These are phyloP conservation scores for Eciton burchellii DNA, from an alignment of 1,140 invertebrate species.

Conservation along the genomic window DNA sequence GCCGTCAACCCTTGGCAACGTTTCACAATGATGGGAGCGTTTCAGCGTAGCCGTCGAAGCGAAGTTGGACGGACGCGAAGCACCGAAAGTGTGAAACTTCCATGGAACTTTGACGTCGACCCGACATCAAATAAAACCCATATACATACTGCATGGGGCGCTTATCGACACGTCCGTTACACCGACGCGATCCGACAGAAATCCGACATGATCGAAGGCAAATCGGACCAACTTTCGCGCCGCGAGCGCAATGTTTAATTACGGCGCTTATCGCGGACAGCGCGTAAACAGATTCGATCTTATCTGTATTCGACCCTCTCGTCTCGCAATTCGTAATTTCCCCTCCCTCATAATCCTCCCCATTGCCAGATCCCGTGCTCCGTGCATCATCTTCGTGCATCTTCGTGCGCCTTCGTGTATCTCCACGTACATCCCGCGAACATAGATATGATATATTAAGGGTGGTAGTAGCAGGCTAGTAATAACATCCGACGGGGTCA, in stretches of 20 bases:
- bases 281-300: neutral
- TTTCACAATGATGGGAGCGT: slow-evolving; percentile 66
- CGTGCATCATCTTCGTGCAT: neutral
- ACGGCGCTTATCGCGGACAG: neutral
- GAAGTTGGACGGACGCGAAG: slow-evolving; percentile 53
- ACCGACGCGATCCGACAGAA: slow-evolving; percentile 30
- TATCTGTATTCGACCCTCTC: neutral
- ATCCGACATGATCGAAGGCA: slow-evolving; percentile 30
- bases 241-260: slow-evolving; percentile 14
- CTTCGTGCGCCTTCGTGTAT: neutral
- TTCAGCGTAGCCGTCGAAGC: slow-evolving; percentile 51
- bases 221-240: slow-evolving; percentile 17
- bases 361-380: neutral
- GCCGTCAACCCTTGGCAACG: slow-evolving; percentile 39
- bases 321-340: neutral
- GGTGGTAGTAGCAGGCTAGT: neutral
- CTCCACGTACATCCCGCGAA: neutral
- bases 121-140: slow-evolving; percentile 38
- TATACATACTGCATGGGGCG: slow-evolving; percentile 50
- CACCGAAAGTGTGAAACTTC: slow-evolving; percentile 63
- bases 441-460: neutral
- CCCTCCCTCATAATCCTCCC: neutral
- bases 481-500: slow-evolving; percentile 5
- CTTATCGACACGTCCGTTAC: slow-evolving; percentile 60
- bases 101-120: slow-evolving; percentile 57